Percentiles rank a stretch among this genome's conserved stretches.
Conservation (phyloP, 2,797 vertebrate genomes). For the Crotalus adamanteus region DNA sequence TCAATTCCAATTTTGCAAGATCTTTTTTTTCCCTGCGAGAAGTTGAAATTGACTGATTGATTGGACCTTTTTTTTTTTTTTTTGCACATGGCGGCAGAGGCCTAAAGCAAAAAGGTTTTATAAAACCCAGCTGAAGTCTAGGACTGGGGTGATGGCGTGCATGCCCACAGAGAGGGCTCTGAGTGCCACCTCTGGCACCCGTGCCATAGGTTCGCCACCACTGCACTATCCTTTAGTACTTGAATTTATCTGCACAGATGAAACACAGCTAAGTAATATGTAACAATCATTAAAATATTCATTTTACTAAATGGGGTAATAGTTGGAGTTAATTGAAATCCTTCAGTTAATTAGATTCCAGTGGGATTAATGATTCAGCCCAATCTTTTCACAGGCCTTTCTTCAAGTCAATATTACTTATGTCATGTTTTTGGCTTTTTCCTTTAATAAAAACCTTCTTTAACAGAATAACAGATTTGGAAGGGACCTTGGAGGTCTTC, state of each 20-base stretch:
- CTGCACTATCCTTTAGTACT: background rate
- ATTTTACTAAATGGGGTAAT: background rate
- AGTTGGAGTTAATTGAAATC: background rate
- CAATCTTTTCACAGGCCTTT: background rate
- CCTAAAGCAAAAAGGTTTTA: too few species aligned
- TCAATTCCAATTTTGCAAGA: too few species aligned
- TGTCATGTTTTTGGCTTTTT: background rate
- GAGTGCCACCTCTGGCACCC: too few species aligned
- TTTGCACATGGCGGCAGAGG: too few species aligned
- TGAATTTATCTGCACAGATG: conserved; percentile 16
- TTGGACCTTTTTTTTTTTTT: too few species aligned
- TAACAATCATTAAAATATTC: background rate
- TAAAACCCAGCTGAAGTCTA: too few species aligned
- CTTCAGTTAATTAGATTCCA: background rate
- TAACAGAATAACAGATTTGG: background rate
- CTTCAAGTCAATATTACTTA: background rate
- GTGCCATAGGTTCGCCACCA: too few species aligned
- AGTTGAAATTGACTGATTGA: too few species aligned
- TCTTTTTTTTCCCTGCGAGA: too few species aligned
- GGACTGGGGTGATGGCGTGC: too few species aligned
- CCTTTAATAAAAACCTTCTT: background rate
- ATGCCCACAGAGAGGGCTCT: too few species aligned
- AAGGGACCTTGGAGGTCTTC: background rate
- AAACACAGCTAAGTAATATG: conserved; percentile 16
- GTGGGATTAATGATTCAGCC: background rate